Conservation (phyloP, 2,113 vertebrate genomes). For the Addax nasomaculatus region DNA sequence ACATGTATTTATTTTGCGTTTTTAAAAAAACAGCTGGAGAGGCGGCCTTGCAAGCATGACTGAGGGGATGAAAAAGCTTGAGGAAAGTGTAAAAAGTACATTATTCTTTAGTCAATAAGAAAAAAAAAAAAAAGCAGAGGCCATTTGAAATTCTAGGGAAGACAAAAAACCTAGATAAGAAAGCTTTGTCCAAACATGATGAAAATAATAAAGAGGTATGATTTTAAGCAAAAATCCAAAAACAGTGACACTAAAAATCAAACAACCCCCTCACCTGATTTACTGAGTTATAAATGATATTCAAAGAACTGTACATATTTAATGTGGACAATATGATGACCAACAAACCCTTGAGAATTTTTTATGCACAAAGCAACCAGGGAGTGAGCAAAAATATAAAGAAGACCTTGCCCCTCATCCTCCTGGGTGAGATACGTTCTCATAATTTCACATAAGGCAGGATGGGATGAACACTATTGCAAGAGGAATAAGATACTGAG, state of each 20-base stretch:
- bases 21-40: neutral
- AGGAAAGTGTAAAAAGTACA: neutral
- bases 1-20: neutral
- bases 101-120: neutral
- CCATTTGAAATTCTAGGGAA: neutral
- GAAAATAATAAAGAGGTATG: neutral
- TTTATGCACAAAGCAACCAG: neutral
- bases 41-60: neutral
- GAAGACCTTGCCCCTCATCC: neutral
- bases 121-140: neutral
- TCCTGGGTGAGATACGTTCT: neutral
- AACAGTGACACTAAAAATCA: neutral
- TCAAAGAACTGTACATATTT: neutral
- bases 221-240: neutral
- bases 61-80: neutral
- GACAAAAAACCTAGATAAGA: neutral
- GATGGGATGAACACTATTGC: neutral
- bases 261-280: neutral
- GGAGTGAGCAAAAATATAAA: neutral
- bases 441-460: neutral
- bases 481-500: neutral
- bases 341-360: neutral
- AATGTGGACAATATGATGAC: neutral
- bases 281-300: neutral
- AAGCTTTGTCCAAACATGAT: neutral